phyloP scores from a whole-genome alignment of 1,140 invertebrate genomes.

The Penaeus vannamei region DNA sequence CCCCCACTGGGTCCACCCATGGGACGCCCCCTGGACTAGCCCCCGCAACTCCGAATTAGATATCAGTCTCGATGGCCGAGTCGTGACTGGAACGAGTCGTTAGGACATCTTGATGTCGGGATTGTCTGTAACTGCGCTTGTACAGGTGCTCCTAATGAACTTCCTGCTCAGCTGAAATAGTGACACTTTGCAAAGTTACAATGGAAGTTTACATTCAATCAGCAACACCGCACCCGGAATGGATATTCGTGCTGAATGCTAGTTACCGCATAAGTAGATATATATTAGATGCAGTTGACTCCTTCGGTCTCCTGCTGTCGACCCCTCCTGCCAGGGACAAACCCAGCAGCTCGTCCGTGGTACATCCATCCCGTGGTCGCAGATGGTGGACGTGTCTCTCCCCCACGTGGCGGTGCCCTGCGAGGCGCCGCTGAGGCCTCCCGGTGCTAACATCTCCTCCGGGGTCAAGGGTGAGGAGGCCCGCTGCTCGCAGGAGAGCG shows the following conservation, averaged over 20 bases:
- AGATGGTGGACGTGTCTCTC: slow-evolving; percentile 39
- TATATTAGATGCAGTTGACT: no score
- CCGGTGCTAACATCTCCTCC: slow-evolving; percentile 46
- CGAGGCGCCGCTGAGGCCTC: slow-evolving; percentile 6
- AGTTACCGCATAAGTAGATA: no score
- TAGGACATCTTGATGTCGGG: slow-evolving; percentile 52
- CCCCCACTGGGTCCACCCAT: neutral
- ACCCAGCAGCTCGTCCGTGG: neutral
- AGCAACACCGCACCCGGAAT: no score
- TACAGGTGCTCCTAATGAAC: slow-evolving; percentile 43
- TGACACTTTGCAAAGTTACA: neutral
- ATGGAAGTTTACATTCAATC: no score
- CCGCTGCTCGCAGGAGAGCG: slow-evolving; percentile 51
- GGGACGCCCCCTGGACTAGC: neutral
- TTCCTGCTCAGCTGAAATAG: neutral
- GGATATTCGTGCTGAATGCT: no score
- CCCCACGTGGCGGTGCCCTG: slow-evolving; percentile 24
- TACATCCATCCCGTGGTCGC: neutral
- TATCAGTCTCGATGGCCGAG: slow-evolving; percentile 43
- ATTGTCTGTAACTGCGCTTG: slow-evolving; percentile 37
- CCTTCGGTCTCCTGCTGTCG: neutral
- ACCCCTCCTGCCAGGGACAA: slow-evolving; percentile 4
- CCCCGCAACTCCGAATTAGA: slow-evolving; percentile 37
- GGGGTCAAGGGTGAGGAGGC: slow-evolving; percentile 48
- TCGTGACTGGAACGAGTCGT: slow-evolving; percentile 50